Base-by-base conservation (phyloP, 2,888 invertebrate genomes). In the Maniola hyperantus region DNA sequence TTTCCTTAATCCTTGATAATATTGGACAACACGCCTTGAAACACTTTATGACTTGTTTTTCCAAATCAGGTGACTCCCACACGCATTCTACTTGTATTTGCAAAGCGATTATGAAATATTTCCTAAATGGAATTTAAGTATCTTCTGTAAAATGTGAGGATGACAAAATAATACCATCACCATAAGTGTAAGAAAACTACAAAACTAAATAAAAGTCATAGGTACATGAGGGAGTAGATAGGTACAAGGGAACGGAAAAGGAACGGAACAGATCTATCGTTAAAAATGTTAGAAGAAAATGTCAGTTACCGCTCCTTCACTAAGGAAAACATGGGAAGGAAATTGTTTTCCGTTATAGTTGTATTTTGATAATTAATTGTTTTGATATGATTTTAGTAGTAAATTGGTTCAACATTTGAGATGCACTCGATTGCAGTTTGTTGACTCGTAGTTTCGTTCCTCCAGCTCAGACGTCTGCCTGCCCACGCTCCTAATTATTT, bases 401-500 rank as follows among this genome's bases (percentile, higher is more conserved):
- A 42, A 42, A 62, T 54, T 53, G 18, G 7, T 20, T 8, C 20
- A 15, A 18, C 18, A 36, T 58, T 18, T 18, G 20, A 57, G 42
- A 36, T 64, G 67, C 64, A 64, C n/a, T 59, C 48, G 39, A 70
- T 68, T 76, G 76, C 73, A 79, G 82, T 84, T 83, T 83, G 72
- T 83, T 86, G 82, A 83, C 84, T 79, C 75, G 42, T 59, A 69
- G 58, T 71, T 73, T 73, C 72, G 71, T 69, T 51, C 73, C 71
- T 69, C 44, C 66, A 72, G 62, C 71, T 68, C 79, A 87, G 87
- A 88, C 88, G 88, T 88, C 88, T 88, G 81, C 67, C 85, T 66
- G 69, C 88, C 88, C 86, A 89, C 88, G 85, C 84, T 55, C 67
- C 72, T 68, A 71, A 70, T 68, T 72, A 73, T 72, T 68, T 57